Percentiles rank a stretch among this genome's conserved stretches.
These are phyloP conservation scores for Liparis tanakae DNA, from an alignment of 2,797 vertebrate genomes.

Conservation along the genomic window DNA sequence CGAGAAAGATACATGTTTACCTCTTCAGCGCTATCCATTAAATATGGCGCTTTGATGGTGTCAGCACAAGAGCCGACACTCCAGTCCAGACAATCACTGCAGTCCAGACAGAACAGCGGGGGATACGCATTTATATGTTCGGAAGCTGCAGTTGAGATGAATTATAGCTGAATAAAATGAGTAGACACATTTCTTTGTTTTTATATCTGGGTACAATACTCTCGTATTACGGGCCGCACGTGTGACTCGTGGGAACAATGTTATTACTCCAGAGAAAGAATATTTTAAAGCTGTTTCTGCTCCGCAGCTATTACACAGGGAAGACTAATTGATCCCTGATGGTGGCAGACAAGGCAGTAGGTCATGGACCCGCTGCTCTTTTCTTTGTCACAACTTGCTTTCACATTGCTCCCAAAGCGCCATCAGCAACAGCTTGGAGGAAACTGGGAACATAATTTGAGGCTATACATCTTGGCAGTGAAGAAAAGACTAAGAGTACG, in stretches of 20 bases:
- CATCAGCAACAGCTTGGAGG: constrained; percentile 65
- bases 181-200: constrained; percentile 10
- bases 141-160: constrained; percentile 26
- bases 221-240: constrained; percentile 28
- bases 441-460: constrained; percentile 72
- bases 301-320: constrained; percentile 70
- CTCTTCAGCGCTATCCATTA: constrained; percentile 61
- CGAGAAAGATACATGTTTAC: constrained; percentile 60
- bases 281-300: constrained; percentile 65
- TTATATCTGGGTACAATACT: constrained; percentile 28
- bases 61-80: constrained; percentile 34
- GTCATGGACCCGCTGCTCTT: constrained; percentile 76
- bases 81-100: constrained; percentile 52
- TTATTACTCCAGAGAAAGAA: constrained; percentile 66
- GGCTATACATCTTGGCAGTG: constrained; percentile 73
- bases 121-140: constrained; percentile 17
- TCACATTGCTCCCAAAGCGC: constrained; percentile 73
- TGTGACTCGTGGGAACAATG: constrained; percentile 47
- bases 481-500: constrained; percentile 49
- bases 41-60: constrained; percentile 58
- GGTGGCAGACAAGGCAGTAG: constrained; percentile 80
- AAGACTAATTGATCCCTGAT: constrained; percentile 85
- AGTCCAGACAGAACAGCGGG: constrained; percentile 32
- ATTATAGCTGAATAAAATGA: constrained; percentile 29
- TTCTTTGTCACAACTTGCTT: constrained; percentile 72